These are phyloP conservation scores for Melipona quadrifasciata DNA, from an alignment of 1,140 invertebrate genomes.

Conservation along the genomic window DNA sequence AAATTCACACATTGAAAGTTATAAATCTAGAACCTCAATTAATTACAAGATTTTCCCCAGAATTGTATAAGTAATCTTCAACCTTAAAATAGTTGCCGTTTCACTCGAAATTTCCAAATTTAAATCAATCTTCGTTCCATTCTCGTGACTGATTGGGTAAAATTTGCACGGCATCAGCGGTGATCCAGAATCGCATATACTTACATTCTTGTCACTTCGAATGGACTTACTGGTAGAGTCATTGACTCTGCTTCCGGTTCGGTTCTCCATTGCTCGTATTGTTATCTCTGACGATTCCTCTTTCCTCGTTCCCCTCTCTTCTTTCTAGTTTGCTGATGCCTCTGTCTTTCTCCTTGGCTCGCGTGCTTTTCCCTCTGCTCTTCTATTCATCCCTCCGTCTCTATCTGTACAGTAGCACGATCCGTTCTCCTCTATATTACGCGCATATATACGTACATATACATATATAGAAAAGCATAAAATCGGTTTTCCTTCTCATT, in stretches of 20 bases:
- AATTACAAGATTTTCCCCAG: background rate
- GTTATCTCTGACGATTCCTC: slow-evolving; percentile 63
- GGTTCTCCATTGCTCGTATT: slow-evolving; percentile 69
- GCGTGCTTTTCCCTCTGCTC: slow-evolving; percentile 9
- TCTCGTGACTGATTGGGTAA: slow-evolving; percentile 47
- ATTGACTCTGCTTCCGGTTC: slow-evolving; percentile 78
- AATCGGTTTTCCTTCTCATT: slow-evolving; percentile 8
- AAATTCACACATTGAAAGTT: fast-evolving
- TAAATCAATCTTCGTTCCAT: slow-evolving; percentile 8
- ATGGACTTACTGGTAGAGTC: slow-evolving; percentile 69
- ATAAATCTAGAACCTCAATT: background rate
- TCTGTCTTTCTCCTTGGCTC: slow-evolving; percentile 35
- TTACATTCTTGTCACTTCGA: slow-evolving; percentile 69
- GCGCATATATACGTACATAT: background rate
- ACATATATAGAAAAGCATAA: background rate
- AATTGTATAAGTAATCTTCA: background rate
- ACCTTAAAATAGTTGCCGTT: background rate
- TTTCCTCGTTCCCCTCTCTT: slow-evolving; percentile 56
- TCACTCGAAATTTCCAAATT: background rate
- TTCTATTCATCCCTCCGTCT: slow-evolving; percentile 21
- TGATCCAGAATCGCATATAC: slow-evolving; percentile 41
- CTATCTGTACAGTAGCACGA: slow-evolving; percentile 13
- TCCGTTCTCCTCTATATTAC: slow-evolving; percentile 29
- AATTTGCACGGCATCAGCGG: slow-evolving; percentile 50
- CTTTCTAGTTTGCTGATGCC: slow-evolving; percentile 38